Evolutionary conservation across 2,888 invertebrate genomes (phyloP).

Genomic region (Macrostomum cliftonense): DNA sequence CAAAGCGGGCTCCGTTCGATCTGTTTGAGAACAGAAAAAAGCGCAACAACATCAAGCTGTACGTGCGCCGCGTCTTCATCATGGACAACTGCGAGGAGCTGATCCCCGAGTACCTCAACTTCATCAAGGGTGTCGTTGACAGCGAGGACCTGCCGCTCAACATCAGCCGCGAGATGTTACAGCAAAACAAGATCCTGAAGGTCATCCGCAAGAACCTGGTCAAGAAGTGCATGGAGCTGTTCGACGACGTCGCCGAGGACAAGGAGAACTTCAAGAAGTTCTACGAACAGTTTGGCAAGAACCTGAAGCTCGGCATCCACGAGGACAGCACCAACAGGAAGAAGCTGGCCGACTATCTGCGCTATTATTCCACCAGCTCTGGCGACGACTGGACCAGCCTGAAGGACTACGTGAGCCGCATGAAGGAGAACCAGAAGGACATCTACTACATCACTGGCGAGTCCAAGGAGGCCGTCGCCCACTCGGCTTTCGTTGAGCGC

Average conservation of each 20-base stretch:
- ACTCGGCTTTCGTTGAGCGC: slow-evolving; percentile 89
- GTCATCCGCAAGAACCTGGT: slow-evolving; percentile 96
- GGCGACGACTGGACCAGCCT: slow-evolving; percentile 82
- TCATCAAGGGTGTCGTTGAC: slow-evolving; percentile 78
- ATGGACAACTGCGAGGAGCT: slow-evolving; percentile 99
- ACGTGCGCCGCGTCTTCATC: slow-evolving; percentile 91
- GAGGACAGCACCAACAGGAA: slow-evolving; percentile 83
- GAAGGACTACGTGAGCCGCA: slow-evolving; percentile 83
- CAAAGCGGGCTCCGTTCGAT: slow-evolving; percentile 83
- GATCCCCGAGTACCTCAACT: slow-evolving; percentile 84
- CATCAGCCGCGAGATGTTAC: slow-evolving; percentile 96
- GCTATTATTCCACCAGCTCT: slow-evolving; percentile 78
- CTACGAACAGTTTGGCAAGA: slow-evolving; percentile 81
- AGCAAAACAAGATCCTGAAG: slow-evolving; percentile 95
- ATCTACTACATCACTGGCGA: slow-evolving; percentile 81
- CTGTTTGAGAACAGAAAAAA: slow-evolving; percentile 92
- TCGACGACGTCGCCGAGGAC: slow-evolving; percentile 84
- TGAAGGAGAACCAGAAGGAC: slow-evolving; percentile 94
- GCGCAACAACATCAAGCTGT: slow-evolving; percentile 93
- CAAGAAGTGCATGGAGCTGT: slow-evolving; percentile 89
- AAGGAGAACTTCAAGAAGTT: slow-evolving; percentile 94
- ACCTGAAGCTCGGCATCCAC: slow-evolving; percentile 86
- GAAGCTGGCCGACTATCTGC: slow-evolving; percentile 65
- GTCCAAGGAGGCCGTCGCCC: slow-evolving; percentile 73
- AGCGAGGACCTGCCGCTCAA: slow-evolving; percentile 92